These are phyloP conservation scores for Anticlea derivata DNA, from an alignment of 2,888 invertebrate species.

Conservation along the genomic window DNA sequence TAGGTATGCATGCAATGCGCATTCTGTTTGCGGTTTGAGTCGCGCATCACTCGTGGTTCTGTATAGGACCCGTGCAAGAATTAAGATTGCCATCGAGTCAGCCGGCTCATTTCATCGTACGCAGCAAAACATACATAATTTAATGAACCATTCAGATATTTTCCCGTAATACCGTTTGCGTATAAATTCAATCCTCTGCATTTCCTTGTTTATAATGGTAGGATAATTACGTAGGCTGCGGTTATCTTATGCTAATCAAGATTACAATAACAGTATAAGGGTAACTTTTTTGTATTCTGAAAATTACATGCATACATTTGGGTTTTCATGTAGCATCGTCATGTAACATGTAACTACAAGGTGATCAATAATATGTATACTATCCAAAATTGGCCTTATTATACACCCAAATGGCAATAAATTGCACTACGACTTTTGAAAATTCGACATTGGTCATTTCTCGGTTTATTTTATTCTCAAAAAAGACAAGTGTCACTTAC, in stretches of 20 bases:
- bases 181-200: conserved; percentile 57
- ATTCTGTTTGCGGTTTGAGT: background rate
- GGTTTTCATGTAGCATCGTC: background rate
- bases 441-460: too few species aligned
- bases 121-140: conserved; percentile 50
- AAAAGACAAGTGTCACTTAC: too few species aligned
- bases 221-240: conserved; percentile 52
- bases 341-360: too few species aligned
- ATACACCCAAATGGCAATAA: too few species aligned
- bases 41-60: conserved; percentile 6
- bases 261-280: conserved; percentile 26
- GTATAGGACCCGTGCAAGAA: conserved; percentile 28
- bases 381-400: too few species aligned
- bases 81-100: conserved; percentile 64
- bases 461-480: too few species aligned
- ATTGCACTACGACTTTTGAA: too few species aligned
- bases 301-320: conserved; percentile 18
- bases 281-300: conserved; percentile 20
- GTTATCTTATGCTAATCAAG: conserved; percentile 54
- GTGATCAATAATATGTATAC: too few species aligned
- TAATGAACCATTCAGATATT: conserved; percentile 56
- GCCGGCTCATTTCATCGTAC: conserved; percentile 49
- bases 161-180: conserved; percentile 58
- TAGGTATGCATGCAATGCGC: background rate
- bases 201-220: conserved; percentile 56